These are phyloP conservation scores for Eupeodes latifasciatus DNA, from an alignment of 2,888 invertebrate genomes.

Conservation along the genomic window DNA sequence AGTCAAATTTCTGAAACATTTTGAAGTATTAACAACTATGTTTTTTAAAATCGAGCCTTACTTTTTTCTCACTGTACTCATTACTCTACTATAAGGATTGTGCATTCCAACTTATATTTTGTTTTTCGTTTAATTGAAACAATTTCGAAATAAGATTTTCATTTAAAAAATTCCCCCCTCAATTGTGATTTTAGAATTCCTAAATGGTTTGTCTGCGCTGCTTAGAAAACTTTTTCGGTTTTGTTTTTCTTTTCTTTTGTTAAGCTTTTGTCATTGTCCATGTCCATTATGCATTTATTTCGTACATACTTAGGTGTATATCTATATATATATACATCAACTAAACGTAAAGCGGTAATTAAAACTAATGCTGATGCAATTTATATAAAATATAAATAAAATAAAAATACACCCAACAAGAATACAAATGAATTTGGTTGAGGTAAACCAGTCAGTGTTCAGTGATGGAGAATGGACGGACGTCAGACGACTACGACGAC, in stretches of 20 bases:
- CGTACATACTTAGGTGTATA: no score
- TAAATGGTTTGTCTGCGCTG: neutral
- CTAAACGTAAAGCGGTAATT: constrained; percentile 59
- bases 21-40: no score
- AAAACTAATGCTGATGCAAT: constrained; percentile 67
- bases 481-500: no score
- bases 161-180: constrained; percentile 1
- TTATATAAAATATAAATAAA: constrained; percentile 54
- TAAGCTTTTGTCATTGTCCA: constrained; percentile 2
- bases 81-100: no score
- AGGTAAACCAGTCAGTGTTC: constrained; percentile 44
- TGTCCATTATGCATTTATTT: neutral
- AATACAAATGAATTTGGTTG: constrained; percentile 56
- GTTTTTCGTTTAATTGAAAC: neutral
- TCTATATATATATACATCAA: constrained; percentile 9
- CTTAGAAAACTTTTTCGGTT: neutral
- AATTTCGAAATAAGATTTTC: constrained; percentile 5
- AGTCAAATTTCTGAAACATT: no score
- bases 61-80: neutral
- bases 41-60: no score
- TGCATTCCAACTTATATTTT: neutral
- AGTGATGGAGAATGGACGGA: neutral
- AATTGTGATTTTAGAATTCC: constrained; percentile 35
- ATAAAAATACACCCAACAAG: constrained; percentile 38
- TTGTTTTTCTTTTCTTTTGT: neutral